Percentiles rank a stretch among this genome's conserved stretches.
These are phyloP conservation scores for Drosophila novamexicana DNA, from an alignment of 1,140 invertebrate genomes.

Conservation along the genomic window DNA sequence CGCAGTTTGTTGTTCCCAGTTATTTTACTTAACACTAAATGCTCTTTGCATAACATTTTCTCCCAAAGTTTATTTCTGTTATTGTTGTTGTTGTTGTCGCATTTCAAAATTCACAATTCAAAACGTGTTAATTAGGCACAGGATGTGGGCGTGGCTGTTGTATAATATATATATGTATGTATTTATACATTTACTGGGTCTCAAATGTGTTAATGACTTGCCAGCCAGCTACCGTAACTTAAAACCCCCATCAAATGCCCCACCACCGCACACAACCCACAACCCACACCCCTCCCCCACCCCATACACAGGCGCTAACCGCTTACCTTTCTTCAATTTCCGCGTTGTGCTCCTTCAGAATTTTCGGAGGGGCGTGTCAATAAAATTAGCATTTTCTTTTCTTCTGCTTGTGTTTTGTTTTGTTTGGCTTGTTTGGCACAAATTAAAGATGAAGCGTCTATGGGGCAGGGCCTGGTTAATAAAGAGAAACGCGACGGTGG, in stretches of 20 bases:
- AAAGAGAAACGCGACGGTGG: not conserved
- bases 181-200: constrained; percentile 13
- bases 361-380: constrained; percentile 66
- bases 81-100: constrained; percentile 34
- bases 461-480: constrained; percentile 23
- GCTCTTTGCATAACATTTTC: constrained; percentile 64
- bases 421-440: constrained; percentile 66
- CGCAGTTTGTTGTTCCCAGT: constrained; percentile 4
- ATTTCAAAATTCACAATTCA: constrained; percentile 82
- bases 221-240: constrained; percentile 18
- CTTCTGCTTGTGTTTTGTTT: constrained; percentile 56
- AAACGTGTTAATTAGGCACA: constrained; percentile 79
- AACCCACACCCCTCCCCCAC: not conserved
- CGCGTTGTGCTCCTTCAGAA: constrained; percentile 47
- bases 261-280: not conserved
- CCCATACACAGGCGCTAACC: constrained; percentile 19
- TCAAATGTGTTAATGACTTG: constrained; percentile 79
- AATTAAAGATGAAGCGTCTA: constrained; percentile 57
- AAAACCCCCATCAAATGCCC: not conserved
- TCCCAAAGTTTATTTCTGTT: not conserved
- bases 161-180: not conserved
- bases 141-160: constrained; percentile 43
- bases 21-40: constrained; percentile 67
- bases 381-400: constrained; percentile 80
- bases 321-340: constrained; percentile 70